Percentiles rank a stretch among this genome's conserved stretches.
phyloP scores from a whole-genome alignment of 2,113 vertebrate genomes.

The Dasypus novemcinctus region DNA sequence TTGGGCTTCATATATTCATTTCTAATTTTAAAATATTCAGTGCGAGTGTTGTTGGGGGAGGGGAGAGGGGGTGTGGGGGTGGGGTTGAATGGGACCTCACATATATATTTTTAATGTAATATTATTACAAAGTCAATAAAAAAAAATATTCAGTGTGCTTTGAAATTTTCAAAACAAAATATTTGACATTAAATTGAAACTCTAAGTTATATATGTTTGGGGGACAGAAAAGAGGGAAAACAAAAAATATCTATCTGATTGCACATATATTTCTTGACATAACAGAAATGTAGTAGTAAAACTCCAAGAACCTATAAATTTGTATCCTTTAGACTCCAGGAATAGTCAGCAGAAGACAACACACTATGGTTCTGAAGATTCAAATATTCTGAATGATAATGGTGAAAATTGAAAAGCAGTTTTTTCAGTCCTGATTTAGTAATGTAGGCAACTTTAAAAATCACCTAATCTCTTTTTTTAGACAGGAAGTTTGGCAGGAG shows the following conservation, averaged over 20 bases:
- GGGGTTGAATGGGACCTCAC: too few species aligned
- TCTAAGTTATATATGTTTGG: not conserved
- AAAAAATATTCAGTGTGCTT: not conserved
- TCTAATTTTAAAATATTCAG: not conserved
- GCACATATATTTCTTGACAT: not conserved
- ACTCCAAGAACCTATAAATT: not conserved
- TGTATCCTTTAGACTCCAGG: not conserved
- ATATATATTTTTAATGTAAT: too few species aligned
- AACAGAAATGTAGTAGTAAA: not conserved
- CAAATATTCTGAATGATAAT: constrained; percentile 8
- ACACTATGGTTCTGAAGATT: not conserved
- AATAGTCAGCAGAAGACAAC: not conserved
- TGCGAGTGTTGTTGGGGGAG: too few species aligned
- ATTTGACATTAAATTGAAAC: not conserved
- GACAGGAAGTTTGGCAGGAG: constrained; percentile 67
- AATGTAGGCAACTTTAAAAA: constrained; percentile 62
- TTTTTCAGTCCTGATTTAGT: constrained; percentile 48
- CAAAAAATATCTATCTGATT: not conserved
- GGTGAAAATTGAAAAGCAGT: not conserved
- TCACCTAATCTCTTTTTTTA: constrained; percentile 63
- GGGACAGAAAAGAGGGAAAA: not conserved
- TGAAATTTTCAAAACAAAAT: not conserved
- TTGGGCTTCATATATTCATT: not conserved
- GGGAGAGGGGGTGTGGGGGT: too few species aligned
- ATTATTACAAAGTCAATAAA: too few species aligned